These are phyloP conservation scores for Heteractis magnifica DNA, from an alignment of 92 coral and sea anemone species.

Conservation along the genomic window DNA sequence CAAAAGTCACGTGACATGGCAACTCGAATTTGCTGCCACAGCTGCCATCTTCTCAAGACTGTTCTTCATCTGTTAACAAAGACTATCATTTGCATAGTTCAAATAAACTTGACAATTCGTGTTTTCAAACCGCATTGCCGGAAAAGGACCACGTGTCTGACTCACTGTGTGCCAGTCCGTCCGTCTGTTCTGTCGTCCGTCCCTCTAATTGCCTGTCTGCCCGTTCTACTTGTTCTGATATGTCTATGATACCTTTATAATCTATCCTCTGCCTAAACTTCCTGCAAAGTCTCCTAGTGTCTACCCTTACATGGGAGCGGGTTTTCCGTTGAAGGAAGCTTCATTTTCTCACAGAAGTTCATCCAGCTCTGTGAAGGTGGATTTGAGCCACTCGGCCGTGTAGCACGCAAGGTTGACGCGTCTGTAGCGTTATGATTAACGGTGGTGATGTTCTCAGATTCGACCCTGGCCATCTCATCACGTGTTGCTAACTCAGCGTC, in stretches of 20 bases:
- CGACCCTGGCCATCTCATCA: neutral
- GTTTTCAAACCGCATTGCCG: no score
- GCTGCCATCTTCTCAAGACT: no score
- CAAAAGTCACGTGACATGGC: no score
- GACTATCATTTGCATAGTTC: no score
- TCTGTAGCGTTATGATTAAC: conserved; percentile 1
- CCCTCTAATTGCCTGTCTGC: no score
- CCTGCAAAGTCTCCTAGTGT: neutral
- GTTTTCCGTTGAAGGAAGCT: conserved; percentile 49
- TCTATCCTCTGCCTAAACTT: neutral
- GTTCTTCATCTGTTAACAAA: no score
- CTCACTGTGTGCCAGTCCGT: neutral
- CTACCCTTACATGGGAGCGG: conserved; percentile 58
- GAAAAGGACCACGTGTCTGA: neutral
- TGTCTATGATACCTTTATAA: no score
- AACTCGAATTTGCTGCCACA: no score
- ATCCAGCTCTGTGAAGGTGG: conserved; percentile 17
- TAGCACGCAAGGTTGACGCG: neutral
- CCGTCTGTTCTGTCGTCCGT: neutral
- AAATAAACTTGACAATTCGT: no score
- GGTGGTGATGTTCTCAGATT: neutral
- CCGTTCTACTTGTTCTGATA: neutral
- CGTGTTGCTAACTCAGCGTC: conserved; percentile 57
- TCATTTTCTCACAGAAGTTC: conserved; percentile 57
- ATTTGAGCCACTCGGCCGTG: conserved; percentile 17